These are phyloP conservation scores for Aphidius ervi DNA, from an alignment of 1,140 invertebrate genomes.

Conservation along the genomic window DNA sequence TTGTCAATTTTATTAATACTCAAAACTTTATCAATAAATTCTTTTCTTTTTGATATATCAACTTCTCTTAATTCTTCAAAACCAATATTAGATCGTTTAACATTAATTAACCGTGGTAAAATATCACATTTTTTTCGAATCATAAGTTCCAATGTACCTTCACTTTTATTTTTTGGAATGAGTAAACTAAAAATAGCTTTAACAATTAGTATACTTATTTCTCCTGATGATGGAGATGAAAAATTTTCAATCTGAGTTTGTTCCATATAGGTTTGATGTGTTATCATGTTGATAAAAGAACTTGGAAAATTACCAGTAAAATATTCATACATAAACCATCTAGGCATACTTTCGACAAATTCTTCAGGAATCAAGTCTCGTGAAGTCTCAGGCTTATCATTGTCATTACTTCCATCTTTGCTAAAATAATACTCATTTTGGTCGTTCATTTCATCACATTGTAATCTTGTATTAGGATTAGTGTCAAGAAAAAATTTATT, in stretches of 20 bases:
- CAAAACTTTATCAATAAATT: conserved; percentile 51
- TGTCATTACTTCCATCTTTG: conserved; percentile 4
- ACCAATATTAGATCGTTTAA: conserved; percentile 37
- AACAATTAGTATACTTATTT: conserved; percentile 61
- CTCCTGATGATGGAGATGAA: conserved; percentile 54
- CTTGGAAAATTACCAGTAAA: conserved; percentile 57
- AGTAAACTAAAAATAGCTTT: conserved; percentile 65
- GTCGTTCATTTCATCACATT: neutral
- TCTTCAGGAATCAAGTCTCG: neutral
- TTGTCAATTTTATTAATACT: conserved; percentile 39
- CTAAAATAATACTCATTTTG: conserved; percentile 2
- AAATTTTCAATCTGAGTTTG: conserved; percentile 36
- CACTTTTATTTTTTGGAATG: conserved; percentile 41
- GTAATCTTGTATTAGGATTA: no score
- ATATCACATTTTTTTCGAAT: conserved; percentile 34
- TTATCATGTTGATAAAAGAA: conserved; percentile 64
- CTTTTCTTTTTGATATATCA: conserved; percentile 32
- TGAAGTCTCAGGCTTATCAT: neutral
- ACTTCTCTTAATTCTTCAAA: conserved; percentile 41
- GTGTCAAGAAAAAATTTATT: no score
- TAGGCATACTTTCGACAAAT: conserved; percentile 43
- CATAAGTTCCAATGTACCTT: conserved; percentile 42
- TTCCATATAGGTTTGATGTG: conserved; percentile 54
- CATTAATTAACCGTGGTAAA: conserved; percentile 29
- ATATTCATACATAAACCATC: conserved; percentile 63